Evolutionary conservation across 1,140 invertebrate genomes (phyloP), one percentile per base, ranked within the genome.

Genomic region (Sycophila sp.): DNA sequence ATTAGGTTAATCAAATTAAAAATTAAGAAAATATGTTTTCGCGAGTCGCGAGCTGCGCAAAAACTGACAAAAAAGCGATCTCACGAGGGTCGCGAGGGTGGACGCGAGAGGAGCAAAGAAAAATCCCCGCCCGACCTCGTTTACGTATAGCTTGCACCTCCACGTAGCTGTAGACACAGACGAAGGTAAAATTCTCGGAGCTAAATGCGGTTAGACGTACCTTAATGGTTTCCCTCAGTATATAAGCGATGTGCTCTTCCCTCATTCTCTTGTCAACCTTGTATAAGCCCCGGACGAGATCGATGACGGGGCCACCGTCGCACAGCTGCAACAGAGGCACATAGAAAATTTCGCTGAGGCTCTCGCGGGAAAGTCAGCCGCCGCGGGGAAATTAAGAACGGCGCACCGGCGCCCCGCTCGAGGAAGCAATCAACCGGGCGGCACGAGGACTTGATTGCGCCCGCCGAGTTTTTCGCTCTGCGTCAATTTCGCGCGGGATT

Each of bases 201-300:
- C 13, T 3, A 68, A 68, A 68, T 59, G 55, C 55, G 42, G 55
- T 63, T 70, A 64, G 22, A 4, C 74, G 83, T 88, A 93, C 92
- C 88, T 94, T 93, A 71, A 95, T 92, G 74, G 91, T 90, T 89
- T 96, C 94, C 78, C 91, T 92, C 55, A 97, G 87, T 75, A 97
- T 93, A 82, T 92, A 95, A 56, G 92, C 94, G 70, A 97, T 95
- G 77, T 97, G 92, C 78, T 94, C 91, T 82, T 97, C 95, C 36
- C 89, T 89, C 89, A 96, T 90, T 83, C 91, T 89, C 80, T 91
- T 91, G 78, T 92, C 90, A 65, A 88, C 83, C 26, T 88, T 86
- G 13, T 91, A 79, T 49, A 96, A 83, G 69, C 89, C 90, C 74
- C 90, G 89, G 13, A 93, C 91, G 76, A 97, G 87, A 79, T 96